These are phyloP conservation scores for Bovichtus variegatus DNA, from an alignment of 2,797 vertebrate species.

Conservation along the genomic window DNA sequence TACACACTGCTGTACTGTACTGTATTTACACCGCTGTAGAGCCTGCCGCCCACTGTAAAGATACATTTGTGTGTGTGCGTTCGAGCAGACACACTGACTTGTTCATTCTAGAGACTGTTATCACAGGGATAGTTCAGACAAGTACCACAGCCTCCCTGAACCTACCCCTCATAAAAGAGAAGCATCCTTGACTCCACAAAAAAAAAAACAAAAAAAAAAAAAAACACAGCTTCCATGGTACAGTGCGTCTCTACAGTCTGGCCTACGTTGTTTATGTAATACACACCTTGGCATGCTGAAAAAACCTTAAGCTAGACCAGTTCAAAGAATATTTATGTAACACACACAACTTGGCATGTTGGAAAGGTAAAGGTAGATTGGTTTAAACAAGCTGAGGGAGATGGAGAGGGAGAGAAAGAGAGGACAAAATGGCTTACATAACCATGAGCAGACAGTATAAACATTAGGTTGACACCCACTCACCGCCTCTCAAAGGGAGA, in stretches of 20 bases:
- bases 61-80: conserved; percentile 46
- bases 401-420: conserved; percentile 59
- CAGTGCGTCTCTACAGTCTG: conserved; percentile 69
- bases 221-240: conserved; percentile 41
- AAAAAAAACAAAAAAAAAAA: conserved; percentile 35
- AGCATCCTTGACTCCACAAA: conserved; percentile 75
- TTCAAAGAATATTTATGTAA: conserved; percentile 80
- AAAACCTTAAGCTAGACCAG: conserved; percentile 65
- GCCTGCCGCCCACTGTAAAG: conserved; percentile 54
- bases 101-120: conserved; percentile 74
- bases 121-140: conserved; percentile 74
- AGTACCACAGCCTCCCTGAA: conserved; percentile 74
- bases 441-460: conserved; percentile 83
- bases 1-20: conserved; percentile 23
- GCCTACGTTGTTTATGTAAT: conserved; percentile 81
- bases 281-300: conserved; percentile 70
- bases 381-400: conserved; percentile 52
- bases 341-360: conserved; percentile 71
- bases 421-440: conserved; percentile 82
- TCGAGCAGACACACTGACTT: conserved; percentile 56
- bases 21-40: conserved; percentile 59
- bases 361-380: conserved; percentile 76
- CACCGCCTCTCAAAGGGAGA: conserved; percentile 77
- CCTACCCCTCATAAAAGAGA: conserved; percentile 75
- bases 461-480: conserved; percentile 85